Percentiles rank a stretch among this genome's conserved stretches.
Evolutionary conservation across 2,113 vertebrate genomes (phyloP).

Genomic region (Phoenicopterus ruber): DNA sequence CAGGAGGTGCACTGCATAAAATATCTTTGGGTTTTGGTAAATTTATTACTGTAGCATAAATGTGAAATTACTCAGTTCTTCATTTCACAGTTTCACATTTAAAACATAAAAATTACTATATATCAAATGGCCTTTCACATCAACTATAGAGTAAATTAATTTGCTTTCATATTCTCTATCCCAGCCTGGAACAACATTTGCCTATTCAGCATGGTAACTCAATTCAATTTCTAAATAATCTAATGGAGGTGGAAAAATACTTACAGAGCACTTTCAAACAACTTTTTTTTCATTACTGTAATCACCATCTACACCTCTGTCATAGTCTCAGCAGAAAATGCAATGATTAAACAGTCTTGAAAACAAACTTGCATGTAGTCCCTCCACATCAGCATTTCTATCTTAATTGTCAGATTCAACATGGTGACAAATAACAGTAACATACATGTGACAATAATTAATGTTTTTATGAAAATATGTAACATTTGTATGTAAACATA

Average conservation of each 20-base stretch:
- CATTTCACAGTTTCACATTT: not conserved
- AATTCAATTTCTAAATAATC: constrained; percentile 15
- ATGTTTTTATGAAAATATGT: fast-evolving
- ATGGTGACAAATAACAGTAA: not conserved
- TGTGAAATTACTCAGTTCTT: not conserved
- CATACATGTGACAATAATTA: not conserved
- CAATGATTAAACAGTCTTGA: not conserved
- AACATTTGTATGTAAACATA: not conserved
- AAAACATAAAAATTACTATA: not conserved
- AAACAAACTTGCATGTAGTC: not conserved
- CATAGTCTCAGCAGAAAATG: not conserved
- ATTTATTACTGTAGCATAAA: not conserved
- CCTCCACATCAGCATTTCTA: not conserved
- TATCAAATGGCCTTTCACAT: constrained; percentile 1
- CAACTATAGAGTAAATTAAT: not conserved
- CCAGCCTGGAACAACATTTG: not conserved
- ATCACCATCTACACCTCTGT: not conserved
- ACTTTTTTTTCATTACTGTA: not conserved
- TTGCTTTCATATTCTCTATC: not conserved
- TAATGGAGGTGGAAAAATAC: not conserved
- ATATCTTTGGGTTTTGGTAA: not conserved
- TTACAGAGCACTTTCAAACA: not conserved
- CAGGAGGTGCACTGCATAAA: not conserved
- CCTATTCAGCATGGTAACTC: not conserved
- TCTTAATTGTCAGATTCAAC: not conserved